These are phyloP conservation scores for Drosophila willistoni DNA, from an alignment of 1,140 invertebrate species.

Conservation along the genomic window DNA sequence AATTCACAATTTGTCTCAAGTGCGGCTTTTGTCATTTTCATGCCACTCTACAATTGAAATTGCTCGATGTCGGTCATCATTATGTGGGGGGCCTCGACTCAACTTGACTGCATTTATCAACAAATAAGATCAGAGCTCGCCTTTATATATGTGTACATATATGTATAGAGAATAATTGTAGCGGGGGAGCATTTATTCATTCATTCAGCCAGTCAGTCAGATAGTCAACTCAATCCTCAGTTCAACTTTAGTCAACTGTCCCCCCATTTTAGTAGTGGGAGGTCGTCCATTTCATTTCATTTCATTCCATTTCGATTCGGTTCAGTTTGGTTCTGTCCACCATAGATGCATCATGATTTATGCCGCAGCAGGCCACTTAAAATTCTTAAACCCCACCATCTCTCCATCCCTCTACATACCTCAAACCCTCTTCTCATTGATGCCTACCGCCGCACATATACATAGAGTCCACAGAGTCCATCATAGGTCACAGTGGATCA, in stretches of 20 bases:
- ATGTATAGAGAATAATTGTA: constrained; percentile 50
- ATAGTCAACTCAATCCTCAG: constrained; percentile 51
- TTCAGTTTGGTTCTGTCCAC: constrained; percentile 19
- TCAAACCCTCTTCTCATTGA: not conserved
- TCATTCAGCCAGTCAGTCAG: constrained; percentile 25
- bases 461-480: not conserved
- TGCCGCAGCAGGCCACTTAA: constrained; percentile 49
- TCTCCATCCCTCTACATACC: not conserved
- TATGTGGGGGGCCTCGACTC: constrained; percentile 42
- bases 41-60: constrained; percentile 45
- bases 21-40: constrained; percentile 65
- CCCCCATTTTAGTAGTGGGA: constrained; percentile 46
- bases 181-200: constrained; percentile 29
- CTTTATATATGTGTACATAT: not conserved
- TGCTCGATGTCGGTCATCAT: constrained; percentile 39
- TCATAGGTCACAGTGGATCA: constrained; percentile 9
- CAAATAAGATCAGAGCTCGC: constrained; percentile 60
- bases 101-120: constrained; percentile 60
- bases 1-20: constrained; percentile 81
- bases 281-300: constrained; percentile 51
- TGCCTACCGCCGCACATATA: not conserved
- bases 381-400: constrained; percentile 4
- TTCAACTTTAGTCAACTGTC: constrained; percentile 64
- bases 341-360: constrained; percentile 42
- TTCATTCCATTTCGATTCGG: constrained; percentile 26